These are phyloP conservation scores for Antechinus stuartii DNA, from an alignment of 2,113 vertebrate genomes.

Conservation along the genomic window DNA sequence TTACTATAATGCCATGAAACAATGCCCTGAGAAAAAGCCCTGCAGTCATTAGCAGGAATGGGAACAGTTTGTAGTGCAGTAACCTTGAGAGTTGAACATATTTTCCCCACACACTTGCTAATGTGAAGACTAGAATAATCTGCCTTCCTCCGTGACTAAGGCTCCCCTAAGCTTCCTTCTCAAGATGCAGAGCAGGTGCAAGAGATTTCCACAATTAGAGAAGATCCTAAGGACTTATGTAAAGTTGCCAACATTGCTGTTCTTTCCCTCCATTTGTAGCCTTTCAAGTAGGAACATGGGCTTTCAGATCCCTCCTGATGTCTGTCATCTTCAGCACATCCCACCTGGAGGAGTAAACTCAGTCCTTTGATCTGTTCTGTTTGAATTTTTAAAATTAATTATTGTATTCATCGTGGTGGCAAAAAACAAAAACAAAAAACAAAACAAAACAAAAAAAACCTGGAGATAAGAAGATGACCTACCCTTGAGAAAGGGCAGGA, in stretches of 20 bases:
- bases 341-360: not conserved
- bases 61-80: conserved; percentile 39
- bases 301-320: conserved; percentile 15
- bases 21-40: conserved; percentile 26
- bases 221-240: conserved; percentile 52
- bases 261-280: conserved; percentile 37
- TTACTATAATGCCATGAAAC: conserved; percentile 62
- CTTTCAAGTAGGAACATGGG: conserved; percentile 37
- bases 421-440: not conserved
- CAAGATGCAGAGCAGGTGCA: conserved; percentile 55
- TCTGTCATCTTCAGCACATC: not conserved
- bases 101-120: conserved; percentile 48
- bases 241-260: conserved; percentile 37
- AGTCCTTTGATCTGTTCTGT: not conserved
- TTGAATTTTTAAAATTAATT: not conserved
- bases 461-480: not conserved
- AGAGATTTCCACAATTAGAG: conserved; percentile 43
- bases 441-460: not conserved
- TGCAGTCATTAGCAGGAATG: conserved; percentile 48
- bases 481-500: not conserved
- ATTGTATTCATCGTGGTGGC: not conserved
- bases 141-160: conserved; percentile 58
- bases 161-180: conserved; percentile 31
- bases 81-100: conserved; percentile 48
- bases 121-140: conserved; percentile 47